Base-by-base conservation (phyloP, 2,888 invertebrate genomes). In the Mesodorylaimus sp. region DNA sequence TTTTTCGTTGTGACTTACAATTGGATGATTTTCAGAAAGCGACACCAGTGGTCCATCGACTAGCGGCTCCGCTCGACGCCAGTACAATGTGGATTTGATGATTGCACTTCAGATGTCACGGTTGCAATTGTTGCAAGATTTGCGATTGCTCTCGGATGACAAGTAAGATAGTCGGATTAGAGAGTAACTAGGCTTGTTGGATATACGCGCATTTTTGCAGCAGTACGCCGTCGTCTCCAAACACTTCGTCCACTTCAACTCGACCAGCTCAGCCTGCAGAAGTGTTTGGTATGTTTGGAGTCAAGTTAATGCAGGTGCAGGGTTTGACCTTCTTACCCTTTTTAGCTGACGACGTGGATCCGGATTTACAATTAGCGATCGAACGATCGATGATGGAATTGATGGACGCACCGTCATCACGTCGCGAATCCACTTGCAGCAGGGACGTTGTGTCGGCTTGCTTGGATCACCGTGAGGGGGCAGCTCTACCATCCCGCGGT, bases 101-200 rank as follows among this genome's bases (percentile, higher is more conserved):
- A 75, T 78, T 53, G 78, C 78, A 1, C 61, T 78, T 52, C 78
- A 78, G 65, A 77, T 79, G 77, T 78, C 78, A 1, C 69, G 78
- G 19, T 68, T 79, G 41, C 78, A 78, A 67, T 76, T 76, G 72
- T 73, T 77, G 44, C 75, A 76, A 62, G 78, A 79, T 59, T 62
- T 66, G 53, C 68, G 66, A 3, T 2, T 37, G 28, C 25, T 51
- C 2, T 42, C 43, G 32, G 10, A 26, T 23, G 48, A 43, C 10
- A 37, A 38, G 21, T 36, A 43, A n/a, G 45, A 37, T 36, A 45
- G 41, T 19, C 41, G 41, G 24, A 23, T 21, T 2, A 23, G 28
- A 2, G 46, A 32, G n/a, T 23, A 19, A 3, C 19, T 16, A 16
- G 10, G 10, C 10, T 16, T 16, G 36, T 39, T 23, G 7, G 39